A percentile compares a stretch with the other conserved stretches of the same genome.
Evolutionary conservation across 2,113 vertebrate species (phyloP).

Genomic region (Amazona guildingii): DNA sequence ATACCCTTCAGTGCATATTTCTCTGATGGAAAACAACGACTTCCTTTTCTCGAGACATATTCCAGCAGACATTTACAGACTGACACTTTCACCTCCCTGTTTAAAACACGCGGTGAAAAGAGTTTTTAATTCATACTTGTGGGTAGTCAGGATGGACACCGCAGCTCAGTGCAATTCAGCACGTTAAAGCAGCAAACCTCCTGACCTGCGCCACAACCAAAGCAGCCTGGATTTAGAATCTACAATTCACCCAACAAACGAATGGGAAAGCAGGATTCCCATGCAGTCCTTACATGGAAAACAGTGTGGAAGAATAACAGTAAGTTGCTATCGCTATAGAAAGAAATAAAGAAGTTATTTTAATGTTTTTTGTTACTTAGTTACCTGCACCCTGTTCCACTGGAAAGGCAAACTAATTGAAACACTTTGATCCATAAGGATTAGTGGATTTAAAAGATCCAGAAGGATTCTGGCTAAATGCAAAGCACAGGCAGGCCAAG

Average conservation of each 20-base stretch:
- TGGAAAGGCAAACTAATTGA: neutral
- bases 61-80: neutral
- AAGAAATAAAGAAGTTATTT: neutral
- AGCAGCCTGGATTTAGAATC: neutral
- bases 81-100: accelerated
- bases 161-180: neutral
- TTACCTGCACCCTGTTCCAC: neutral
- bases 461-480: neutral
- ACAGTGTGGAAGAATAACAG: accelerated
- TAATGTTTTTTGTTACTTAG: neutral
- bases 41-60: neutral
- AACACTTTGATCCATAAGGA: neutral
- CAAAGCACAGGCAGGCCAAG: accelerated
- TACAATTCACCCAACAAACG: neutral
- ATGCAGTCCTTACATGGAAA: neutral
- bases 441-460: neutral
- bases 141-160: neutral
- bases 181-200: neutral
- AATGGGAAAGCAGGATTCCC: neutral
- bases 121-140: neutral
- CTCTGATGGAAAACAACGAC: neutral
- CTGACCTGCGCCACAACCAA: neutral
- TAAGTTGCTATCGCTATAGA: accelerated
- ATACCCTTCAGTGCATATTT: neutral
- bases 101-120: neutral